Conservation (phyloP, 2,113 vertebrate species). For the Mohoua ochrocephala region DNA sequence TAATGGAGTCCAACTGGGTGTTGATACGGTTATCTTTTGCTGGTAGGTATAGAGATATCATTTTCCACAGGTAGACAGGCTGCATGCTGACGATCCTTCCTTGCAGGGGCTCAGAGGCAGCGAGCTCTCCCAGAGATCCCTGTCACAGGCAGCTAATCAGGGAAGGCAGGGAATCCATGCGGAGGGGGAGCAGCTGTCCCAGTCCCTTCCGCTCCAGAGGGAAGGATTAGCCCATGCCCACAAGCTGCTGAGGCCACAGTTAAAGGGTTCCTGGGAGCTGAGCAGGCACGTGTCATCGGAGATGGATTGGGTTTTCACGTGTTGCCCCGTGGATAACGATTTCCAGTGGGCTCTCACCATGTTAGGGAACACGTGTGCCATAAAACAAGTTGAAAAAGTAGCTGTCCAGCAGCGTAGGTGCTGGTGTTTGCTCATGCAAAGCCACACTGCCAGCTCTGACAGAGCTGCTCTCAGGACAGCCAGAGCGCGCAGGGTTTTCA, state of each 20-base stretch:
- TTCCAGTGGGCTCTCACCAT: not conserved
- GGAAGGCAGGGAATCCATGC: not conserved
- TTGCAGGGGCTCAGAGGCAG: not conserved
- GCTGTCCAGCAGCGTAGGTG: not conserved
- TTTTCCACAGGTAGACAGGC: not conserved
- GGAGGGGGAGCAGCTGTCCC: not conserved
- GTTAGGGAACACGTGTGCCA: not conserved
- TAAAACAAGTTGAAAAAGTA: not conserved
- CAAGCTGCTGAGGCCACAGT: not conserved
- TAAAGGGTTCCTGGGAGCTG: not conserved
- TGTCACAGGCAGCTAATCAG: not conserved
- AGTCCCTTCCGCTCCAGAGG: not conserved
- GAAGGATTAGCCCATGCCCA: not conserved
- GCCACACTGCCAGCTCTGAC: not conserved
- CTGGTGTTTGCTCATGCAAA: not conserved
- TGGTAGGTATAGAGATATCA: not conserved
- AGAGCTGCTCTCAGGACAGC: not conserved
- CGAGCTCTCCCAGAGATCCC: not conserved
- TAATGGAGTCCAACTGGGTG: not conserved
- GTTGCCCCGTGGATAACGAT: not conserved
- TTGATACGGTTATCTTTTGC: not conserved
- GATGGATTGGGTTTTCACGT: not conserved
- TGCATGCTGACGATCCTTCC: not conserved
- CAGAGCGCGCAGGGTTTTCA: not conserved
- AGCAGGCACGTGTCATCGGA: not conserved